phyloP scores from a whole-genome alignment of 2,888 invertebrate species.

The Andrena chrysosceles region DNA sequence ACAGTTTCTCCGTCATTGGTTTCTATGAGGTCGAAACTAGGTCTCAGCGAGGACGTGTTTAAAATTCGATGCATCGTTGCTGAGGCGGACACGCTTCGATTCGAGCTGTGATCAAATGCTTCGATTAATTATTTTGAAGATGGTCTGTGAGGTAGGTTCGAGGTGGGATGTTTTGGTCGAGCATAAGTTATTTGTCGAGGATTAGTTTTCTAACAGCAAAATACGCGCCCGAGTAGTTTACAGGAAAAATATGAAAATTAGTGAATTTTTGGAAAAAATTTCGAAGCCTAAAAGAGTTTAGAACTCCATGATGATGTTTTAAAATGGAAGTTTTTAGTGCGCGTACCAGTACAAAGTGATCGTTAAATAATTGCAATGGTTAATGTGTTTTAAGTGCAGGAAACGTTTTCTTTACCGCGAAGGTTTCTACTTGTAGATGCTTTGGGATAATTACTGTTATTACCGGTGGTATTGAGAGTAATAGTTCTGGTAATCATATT shows the following conservation, averaged over 20 bases:
- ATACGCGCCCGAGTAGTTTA: too few relatives aligned
- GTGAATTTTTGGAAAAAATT: too few relatives aligned
- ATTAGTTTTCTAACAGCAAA: background rate
- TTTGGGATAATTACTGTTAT: background rate
- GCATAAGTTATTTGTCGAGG: too few relatives aligned
- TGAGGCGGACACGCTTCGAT: conserved; percentile 31
- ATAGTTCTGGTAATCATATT: conserved; percentile 14
- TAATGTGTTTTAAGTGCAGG: background rate
- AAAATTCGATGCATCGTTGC: conserved; percentile 30
- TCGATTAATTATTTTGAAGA: background rate
- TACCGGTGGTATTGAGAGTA: background rate
- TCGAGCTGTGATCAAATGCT: background rate
- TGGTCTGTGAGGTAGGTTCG: background rate
- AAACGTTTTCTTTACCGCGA: background rate
- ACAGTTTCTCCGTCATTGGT: conserved; percentile 67
- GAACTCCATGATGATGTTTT: background rate
- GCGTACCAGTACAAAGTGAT: background rate
- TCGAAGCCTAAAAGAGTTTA: too few relatives aligned
- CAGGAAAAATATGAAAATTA: too few relatives aligned
- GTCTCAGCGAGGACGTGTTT: conserved; percentile 53
- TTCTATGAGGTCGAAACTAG: conserved; percentile 57
- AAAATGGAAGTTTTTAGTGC: background rate
- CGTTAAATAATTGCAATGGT: background rate
- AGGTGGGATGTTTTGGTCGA: background rate
- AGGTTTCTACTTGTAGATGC: background rate